Percentiles rank a stretch among this genome's conserved stretches.
These are phyloP conservation scores for Spea hammondii DNA, from an alignment of 2,797 vertebrate species.

Conservation along the genomic window DNA sequence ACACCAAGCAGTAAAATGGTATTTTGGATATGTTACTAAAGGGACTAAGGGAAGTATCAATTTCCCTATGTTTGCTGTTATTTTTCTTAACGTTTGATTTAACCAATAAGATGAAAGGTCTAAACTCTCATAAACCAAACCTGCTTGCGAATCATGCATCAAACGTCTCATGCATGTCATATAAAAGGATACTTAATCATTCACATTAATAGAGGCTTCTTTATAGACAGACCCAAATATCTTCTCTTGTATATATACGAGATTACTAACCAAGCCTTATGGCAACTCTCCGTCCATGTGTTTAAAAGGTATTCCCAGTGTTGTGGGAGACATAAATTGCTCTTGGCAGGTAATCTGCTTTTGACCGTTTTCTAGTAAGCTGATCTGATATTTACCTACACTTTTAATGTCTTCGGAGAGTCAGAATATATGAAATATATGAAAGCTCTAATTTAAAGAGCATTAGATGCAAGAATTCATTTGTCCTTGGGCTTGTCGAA, in stretches of 20 bases:
- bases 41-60: not conserved
- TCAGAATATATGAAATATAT: slow-evolving; percentile 17
- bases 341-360: slow-evolving; percentile 41
- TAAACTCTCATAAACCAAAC: slow-evolving; percentile 2
- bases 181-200: slow-evolving; percentile 1
- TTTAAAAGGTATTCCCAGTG: slow-evolving; percentile 30
- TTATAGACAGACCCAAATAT: not conserved
- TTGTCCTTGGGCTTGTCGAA: slow-evolving; percentile 10
- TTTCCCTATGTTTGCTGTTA: not conserved
- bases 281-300: slow-evolving; percentile 24
- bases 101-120: not conserved
- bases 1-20: not conserved
- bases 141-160: not conserved
- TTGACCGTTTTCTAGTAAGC: slow-evolving; percentile 8
- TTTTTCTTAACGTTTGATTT: slow-evolving; percentile 6
- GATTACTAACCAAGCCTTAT: not conserved
- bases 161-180: slow-evolving; percentile 11
- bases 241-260: not conserved
- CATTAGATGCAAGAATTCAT: slow-evolving; percentile 17
- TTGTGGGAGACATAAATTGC: slow-evolving; percentile 6
- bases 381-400: slow-evolving; percentile 29
- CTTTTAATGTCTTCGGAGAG: slow-evolving; percentile 29
- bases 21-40: not conserved
- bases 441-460: slow-evolving; percentile 32
- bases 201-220: not conserved